Evolutionary conservation across 2,113 vertebrate species (phyloP).

Genomic region (Ceyx cyanopectus): DNA sequence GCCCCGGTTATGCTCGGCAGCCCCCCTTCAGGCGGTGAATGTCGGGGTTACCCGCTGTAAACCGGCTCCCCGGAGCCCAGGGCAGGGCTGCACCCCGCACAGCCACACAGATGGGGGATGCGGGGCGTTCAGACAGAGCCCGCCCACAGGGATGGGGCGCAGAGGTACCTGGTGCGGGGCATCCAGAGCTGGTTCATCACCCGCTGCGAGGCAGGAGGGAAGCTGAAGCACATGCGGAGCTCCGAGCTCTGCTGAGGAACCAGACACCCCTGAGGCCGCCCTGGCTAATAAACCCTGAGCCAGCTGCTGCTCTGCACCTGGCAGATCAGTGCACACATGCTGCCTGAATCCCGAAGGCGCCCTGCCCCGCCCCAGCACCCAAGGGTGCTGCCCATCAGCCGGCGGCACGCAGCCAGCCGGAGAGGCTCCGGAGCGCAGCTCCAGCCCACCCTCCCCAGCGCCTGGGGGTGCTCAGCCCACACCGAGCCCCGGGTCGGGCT

Average conservation of each 20-base stretch:
- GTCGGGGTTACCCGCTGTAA: rapidly evolving
- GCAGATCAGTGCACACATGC: neutral
- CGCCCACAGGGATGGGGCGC: rapidly evolving
- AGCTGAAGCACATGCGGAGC: neutral
- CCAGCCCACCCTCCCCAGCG: neutral
- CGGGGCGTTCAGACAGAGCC: neutral
- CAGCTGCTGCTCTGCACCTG: rapidly evolving
- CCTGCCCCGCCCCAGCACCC: neutral
- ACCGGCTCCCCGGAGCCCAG: rapidly evolving
- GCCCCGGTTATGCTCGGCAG: neutral
- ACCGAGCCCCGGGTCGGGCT: neutral
- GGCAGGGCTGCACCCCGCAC: rapidly evolving
- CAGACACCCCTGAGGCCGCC: rapidly evolving
- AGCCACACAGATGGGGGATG: neutral
- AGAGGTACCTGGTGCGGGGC: rapidly evolving
- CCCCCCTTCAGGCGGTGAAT: rapidly evolving
- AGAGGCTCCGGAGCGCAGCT: neutral
- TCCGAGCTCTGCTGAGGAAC: neutral
- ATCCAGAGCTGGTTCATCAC: rapidly evolving
- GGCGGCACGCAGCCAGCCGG: neutral
- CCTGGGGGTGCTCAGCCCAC: neutral
- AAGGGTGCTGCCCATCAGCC: neutral
- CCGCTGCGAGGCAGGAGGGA: rapidly evolving
- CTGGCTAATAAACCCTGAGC: rapidly evolving
- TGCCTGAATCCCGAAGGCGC: neutral